Conservation (phyloP, 2,113 vertebrate species). For the Tetrao urogallus region DNA sequence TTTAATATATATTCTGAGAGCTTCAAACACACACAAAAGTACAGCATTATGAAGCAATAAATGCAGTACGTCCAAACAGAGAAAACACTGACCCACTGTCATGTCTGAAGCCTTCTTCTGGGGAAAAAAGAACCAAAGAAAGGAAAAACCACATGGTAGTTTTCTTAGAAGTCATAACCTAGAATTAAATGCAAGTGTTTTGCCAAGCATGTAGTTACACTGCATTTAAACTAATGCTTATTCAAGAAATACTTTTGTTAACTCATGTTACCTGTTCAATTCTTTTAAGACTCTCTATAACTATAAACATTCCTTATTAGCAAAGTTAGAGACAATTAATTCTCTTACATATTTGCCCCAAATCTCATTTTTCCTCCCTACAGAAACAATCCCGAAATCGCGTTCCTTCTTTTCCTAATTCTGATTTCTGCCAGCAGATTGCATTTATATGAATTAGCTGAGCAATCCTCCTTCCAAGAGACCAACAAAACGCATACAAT, state of each 20-base stretch:
- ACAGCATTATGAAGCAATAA: background rate
- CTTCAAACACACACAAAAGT: background rate
- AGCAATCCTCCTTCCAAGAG: background rate
- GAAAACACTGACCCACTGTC: background rate
- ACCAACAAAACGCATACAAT: background rate
- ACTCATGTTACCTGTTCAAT: fast-evolving
- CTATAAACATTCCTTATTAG: background rate
- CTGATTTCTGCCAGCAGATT: background rate
- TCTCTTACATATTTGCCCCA: background rate
- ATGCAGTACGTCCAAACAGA: background rate
- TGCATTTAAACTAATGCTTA: background rate
- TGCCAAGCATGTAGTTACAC: background rate
- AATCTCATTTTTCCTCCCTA: background rate
- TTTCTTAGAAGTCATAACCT: background rate
- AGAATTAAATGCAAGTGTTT: background rate
- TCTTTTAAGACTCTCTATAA: fast-evolving
- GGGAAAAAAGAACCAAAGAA: background rate
- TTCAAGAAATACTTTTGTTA: background rate
- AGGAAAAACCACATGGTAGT: background rate
- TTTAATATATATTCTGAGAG: background rate
- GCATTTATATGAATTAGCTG: background rate
- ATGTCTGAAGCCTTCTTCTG: background rate
- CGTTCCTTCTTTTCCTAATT: background rate
- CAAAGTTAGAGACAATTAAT: background rate
- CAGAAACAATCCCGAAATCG: background rate